Evolutionary conservation across 2,797 vertebrate species (phyloP), one percentile per base, ranked within the genome.

Genomic region (Uromys caudimaculatus): DNA sequence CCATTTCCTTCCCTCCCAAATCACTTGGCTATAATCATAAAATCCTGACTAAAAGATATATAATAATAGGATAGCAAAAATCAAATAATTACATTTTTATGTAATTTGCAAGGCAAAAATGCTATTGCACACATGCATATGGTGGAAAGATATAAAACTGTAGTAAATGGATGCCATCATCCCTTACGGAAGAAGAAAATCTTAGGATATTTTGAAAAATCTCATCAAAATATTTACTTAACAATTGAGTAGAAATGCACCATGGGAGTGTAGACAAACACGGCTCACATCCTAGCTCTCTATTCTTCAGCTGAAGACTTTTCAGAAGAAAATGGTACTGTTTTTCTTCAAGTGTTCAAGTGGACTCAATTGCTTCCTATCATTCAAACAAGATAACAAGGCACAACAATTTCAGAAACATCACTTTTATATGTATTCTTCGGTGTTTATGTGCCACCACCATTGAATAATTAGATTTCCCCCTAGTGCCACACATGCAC

Each of bases 171-270:
- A 27, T 82, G 47, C 69, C 89, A 32, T 91, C 13, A 73, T 86
- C 14, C 64, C 90, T 95, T 84, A 87, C 27, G 19, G 27, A 79
- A 50, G 90, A 93, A 94, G 14, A 78, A 96, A 93, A 84, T 95
- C 38, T 76, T 90, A 75, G 47, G 41, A 11, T 29, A 64, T 76
- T 85, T 71, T 85, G n/a, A 93, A 96, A 96, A 94, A 89, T 50
- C n/a, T 79, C 62, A 86, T n/a, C 17, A 89, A 89, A 71, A 75
- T 89, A 73, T 91, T 95, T 94, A 95, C 44, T 29, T 73, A 71
- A 81, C 24, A 91, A n/a, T 29, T 93, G 35, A 93, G 69, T 92
- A 90, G 88, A 93, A 95, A 71, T 71, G 38, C 14, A 29, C 14
- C 62, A n/a, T 52, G 35, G 64, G 79, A 86, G 5, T 79, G 3